These are phyloP conservation scores for Empis stercorea DNA, from an alignment of 2,888 invertebrate species.

Conservation along the genomic window DNA sequence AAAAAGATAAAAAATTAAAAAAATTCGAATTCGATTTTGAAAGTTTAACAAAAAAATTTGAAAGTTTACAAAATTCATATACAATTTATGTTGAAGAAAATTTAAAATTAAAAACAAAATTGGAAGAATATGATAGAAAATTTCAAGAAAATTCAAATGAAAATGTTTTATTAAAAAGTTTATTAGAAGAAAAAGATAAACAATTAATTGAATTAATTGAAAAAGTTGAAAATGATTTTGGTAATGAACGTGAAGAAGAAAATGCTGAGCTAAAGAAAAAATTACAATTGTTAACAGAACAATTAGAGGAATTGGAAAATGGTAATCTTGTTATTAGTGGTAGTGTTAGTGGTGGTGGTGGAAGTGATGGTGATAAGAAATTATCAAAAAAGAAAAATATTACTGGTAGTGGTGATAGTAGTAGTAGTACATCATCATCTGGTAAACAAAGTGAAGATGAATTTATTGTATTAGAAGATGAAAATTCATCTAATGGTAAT, in stretches of 20 bases:
- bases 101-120: constrained; percentile 17
- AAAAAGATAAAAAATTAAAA: constrained; percentile 21
- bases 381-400: constrained; percentile 20
- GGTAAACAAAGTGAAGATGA: constrained; percentile 27
- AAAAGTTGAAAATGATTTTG: constrained; percentile 21
- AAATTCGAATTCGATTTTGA: constrained; percentile 22
- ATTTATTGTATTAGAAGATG: constrained; percentile 29
- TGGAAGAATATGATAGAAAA: constrained; percentile 23
- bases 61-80: constrained; percentile 17
- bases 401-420: not conserved
- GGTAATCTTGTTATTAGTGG: constrained; percentile 2
- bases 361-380: constrained; percentile 17
- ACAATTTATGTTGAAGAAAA: constrained; percentile 15
- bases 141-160: constrained; percentile 21
- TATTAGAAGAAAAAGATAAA: constrained; percentile 24
- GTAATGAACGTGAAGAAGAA: constrained; percentile 20
- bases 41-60: constrained; percentile 18
- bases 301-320: constrained; percentile 22
- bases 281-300: constrained; percentile 17
- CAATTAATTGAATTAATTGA: constrained; percentile 26
- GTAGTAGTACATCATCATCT: constrained; percentile 11
- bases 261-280: constrained; percentile 22
- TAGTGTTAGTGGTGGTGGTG: no score
- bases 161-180: constrained; percentile 22
- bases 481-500: constrained; percentile 18